Percentiles rank a stretch among this genome's conserved stretches.
Evolutionary conservation across 2,888 invertebrate genomes (phyloP).

Genomic region (Callinectes sapidus): DNA sequence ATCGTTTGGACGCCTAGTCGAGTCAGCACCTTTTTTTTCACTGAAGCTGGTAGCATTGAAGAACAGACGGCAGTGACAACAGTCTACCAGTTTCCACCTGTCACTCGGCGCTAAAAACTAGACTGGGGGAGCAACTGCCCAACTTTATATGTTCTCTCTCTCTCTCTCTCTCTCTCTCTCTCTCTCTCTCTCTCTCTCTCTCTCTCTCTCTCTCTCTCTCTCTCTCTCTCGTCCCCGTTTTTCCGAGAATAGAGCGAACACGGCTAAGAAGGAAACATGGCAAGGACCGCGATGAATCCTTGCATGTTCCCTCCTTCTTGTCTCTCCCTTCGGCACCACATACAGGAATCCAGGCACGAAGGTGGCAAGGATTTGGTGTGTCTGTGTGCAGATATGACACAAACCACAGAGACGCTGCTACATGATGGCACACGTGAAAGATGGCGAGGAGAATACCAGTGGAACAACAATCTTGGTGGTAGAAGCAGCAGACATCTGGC

Average conservation of each 20-base stretch:
- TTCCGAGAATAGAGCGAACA: neutral
- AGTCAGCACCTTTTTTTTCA: neutral
- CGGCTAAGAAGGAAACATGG: neutral
- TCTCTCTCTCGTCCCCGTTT: neutral
- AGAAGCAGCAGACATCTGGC: too few relatives aligned
- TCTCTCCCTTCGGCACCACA: neutral
- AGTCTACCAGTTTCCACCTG: neutral
- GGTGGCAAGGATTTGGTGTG: neutral
- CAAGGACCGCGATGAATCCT: neutral
- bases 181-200: too few relatives aligned
- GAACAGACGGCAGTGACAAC: neutral
- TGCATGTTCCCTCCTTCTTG: neutral
- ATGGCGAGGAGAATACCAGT: neutral
- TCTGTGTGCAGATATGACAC: neutral
- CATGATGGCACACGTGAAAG: neutral
- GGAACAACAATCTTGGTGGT: neutral
- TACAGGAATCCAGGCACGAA: neutral
- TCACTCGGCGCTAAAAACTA: neutral
- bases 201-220: too few relatives aligned
- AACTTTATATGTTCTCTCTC: neutral
- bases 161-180: neutral
- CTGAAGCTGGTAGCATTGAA: neutral
- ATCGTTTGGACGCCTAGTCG: neutral
- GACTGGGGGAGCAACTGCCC: neutral
- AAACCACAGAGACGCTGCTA: slow-evolving; percentile 2